Evolutionary conservation across 2,113 vertebrate species (phyloP).

Genomic region (Cacatua alba): DNA sequence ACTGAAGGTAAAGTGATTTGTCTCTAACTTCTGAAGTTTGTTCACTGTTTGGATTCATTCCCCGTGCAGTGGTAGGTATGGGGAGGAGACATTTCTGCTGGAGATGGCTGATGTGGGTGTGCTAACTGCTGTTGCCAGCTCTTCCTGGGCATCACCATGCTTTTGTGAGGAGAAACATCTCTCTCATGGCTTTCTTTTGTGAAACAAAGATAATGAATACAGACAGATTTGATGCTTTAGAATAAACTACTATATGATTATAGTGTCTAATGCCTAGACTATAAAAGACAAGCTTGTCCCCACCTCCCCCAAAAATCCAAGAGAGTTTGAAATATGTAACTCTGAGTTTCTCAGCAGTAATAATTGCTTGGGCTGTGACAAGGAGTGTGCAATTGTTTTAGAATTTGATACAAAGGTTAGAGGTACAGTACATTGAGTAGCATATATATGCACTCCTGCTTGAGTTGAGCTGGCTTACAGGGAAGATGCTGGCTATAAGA

Average conservation of each 20-base stretch:
- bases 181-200: background rate
- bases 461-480: background rate
- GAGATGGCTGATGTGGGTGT: background rate
- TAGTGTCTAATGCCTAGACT: background rate
- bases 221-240: background rate
- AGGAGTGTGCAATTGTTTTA: background rate
- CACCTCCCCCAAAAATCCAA: background rate
- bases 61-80: accelerated
- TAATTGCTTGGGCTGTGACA: background rate
- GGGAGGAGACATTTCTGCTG: background rate
- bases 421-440: background rate
- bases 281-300: background rate
- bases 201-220: background rate
- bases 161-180: background rate
- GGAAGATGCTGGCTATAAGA: background rate
- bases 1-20: background rate
- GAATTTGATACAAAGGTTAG: background rate
- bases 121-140: background rate
- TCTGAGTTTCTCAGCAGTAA: background rate
- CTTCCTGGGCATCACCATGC: background rate
- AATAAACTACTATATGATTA: background rate
- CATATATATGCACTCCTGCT: background rate
- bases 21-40: background rate
- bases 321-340: background rate
- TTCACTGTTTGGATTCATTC: background rate